A percentile compares a stretch with the other conserved stretches of the same genome.
These are phyloP conservation scores for Ptychodera flava DNA, from an alignment of 35 echinoderm and acorn worm species.

Conservation along the genomic window DNA sequence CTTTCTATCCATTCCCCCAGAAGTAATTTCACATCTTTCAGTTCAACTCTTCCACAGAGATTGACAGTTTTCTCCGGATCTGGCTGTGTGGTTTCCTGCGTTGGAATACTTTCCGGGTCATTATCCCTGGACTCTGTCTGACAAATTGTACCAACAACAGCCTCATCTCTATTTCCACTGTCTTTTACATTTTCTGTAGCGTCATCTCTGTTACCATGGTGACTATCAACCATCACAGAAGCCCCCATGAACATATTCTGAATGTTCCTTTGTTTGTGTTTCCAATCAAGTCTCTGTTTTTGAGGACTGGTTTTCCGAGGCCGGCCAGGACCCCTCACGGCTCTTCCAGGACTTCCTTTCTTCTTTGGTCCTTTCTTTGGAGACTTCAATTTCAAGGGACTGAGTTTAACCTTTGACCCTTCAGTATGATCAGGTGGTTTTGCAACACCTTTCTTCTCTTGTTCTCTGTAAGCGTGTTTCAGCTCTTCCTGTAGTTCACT, in stretches of 20 bases:
- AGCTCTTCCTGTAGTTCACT: conserved; percentile 69
- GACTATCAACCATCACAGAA: background rate
- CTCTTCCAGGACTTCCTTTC: conserved; percentile 28
- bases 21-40: conserved; percentile 71
- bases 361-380: conserved; percentile 53
- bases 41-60: conserved; percentile 65
- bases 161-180: background rate
- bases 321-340: background rate
- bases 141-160: background rate
- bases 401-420: conserved; percentile 22
- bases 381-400: conserved; percentile 51
- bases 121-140: background rate
- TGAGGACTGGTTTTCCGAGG: conserved; percentile 12
- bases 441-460: background rate
- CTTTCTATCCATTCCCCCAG: conserved; percentile 74
- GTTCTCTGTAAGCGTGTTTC: conserved; percentile 37
- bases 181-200: too few species aligned
- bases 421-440: background rate
- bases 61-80: conserved; percentile 40
- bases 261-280: conserved; percentile 2
- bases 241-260: conserved; percentile 6
- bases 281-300: background rate
- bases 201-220: background rate
- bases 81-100: too few species aligned
- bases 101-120: conserved; percentile 3